Conservation (phyloP, 2,797 vertebrate species). For the Botia almorhae region DNA sequence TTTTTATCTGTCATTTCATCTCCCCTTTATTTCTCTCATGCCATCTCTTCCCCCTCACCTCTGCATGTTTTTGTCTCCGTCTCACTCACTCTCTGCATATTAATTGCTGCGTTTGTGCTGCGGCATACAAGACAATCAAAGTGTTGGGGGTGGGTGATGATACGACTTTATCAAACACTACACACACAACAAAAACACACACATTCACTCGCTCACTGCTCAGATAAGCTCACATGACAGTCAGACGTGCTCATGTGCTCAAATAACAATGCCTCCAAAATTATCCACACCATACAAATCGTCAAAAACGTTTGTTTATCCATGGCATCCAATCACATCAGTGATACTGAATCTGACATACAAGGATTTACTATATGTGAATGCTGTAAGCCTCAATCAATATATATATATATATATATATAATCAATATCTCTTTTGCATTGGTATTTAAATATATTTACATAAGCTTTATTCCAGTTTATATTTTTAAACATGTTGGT, state of each 20-base stretch:
- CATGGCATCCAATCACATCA: neutral
- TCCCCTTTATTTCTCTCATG: conserved; percentile 46
- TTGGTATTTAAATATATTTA: no score
- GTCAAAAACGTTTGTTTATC: neutral
- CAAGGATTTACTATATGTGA: neutral
- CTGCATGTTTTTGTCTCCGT: conserved; percentile 74
- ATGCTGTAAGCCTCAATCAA: neutral
- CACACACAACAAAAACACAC: conserved; percentile 65
- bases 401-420: neutral
- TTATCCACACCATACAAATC: conserved; percentile 14
- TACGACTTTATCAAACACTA: conserved; percentile 79
- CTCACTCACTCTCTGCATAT: conserved; percentile 86
- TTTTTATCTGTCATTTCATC: conserved; percentile 58
- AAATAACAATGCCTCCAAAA: conserved; percentile 17
- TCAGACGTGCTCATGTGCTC: conserved; percentile 45
- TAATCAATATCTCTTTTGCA: no score
- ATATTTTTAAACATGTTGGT: no score
- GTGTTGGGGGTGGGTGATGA: conserved; percentile 82
- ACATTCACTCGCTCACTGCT: conserved; percentile 29
- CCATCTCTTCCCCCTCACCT: conserved; percentile 69
- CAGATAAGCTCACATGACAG: conserved; percentile 21
- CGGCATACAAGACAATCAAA: conserved; percentile 85
- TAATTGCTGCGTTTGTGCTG: conserved; percentile 87
- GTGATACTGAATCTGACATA: neutral
- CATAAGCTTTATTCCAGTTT: no score